Percentiles rank a stretch among this genome's conserved stretches.
Conservation (phyloP, 1,140 invertebrate genomes). For the Pissodes strobi region DNA sequence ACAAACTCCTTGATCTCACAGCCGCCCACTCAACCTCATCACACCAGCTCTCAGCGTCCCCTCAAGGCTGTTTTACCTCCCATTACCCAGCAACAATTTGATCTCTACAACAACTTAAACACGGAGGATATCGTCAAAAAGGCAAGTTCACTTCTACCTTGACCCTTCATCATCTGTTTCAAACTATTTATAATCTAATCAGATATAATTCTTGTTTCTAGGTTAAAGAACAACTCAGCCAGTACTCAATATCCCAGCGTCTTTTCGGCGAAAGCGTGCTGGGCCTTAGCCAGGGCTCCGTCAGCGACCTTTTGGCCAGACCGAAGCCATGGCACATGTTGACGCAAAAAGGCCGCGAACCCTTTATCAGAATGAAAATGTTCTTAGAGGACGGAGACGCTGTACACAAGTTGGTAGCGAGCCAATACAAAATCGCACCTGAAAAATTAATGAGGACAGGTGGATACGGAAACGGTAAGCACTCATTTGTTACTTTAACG, state of each 20-base stretch:
- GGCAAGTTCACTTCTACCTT: conserved; percentile 34
- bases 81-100: conserved; percentile 98
- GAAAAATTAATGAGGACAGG: conserved; percentile 94
- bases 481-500: background rate
- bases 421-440: conserved; percentile 96
- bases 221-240: conserved; percentile 96
- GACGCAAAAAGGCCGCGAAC: conserved; percentile 94
- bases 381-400: conserved; percentile 97
- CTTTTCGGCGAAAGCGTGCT: conserved; percentile 97
- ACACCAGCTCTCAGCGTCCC: conserved; percentile 80
- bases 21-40: conserved; percentile 80
- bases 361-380: conserved; percentile 98
- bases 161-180: background rate
- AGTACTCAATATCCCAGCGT: conserved; percentile 98
- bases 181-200: background rate
- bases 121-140: conserved; percentile 98
- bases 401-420: conserved; percentile 93
- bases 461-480: conserved; percentile 77
- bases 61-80: conserved; percentile 95
- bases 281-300: conserved; percentile 93
- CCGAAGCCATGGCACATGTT: conserved; percentile 98
- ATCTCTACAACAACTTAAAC: conserved; percentile 96
- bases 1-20: conserved; percentile 95
- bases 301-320: conserved; percentile 90
- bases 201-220: background rate